Evolutionary conservation across 2,888 invertebrate genomes (phyloP), one percentile per base, ranked within the genome.

Genomic region (Dugesia japonica): DNA sequence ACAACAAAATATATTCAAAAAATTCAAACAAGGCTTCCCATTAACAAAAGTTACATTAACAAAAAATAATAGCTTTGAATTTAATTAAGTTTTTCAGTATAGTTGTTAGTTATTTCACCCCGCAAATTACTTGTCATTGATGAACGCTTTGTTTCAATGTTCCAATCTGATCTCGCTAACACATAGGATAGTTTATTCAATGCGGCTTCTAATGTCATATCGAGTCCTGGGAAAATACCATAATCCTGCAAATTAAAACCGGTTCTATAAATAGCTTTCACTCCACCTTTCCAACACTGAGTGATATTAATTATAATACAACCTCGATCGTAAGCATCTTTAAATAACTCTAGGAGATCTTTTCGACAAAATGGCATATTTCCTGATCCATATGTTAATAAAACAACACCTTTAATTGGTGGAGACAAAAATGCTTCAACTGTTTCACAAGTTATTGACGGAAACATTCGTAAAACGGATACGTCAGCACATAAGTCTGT

Each of bases 371-470:
- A 89, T 0, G 95, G 95, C 38, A 94, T 89, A 82, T 98, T 97
- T 0, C 97, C 97, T 0, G 91, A 88, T 0, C 97, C 97, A 81
- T 92, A 97, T 0, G 91, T 91, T 85, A 94, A 92, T 56, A 97
- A 84, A 0, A 97, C 90, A 0, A 94, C 89, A 17, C 95, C 76
- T 56, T 74, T 27, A 1, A 79, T 56, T 15, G 73, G 71, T 26
- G 71, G 38, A n/a, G n/a, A n/a, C 23, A 77, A 73, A 13, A 72
- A 77, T 31, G 28, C 73, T 81, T 83, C 82, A 80, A 88, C 88
- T 77, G 92, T 90, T 56, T 89, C 88, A 0, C 88, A 86, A 13
- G 91, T 91, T 81, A 97, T 92, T 79, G 92, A 92, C 0, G 95
- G 95, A 82, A 94, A 95, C 80, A 95, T 88, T 17, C 92, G 87